A percentile compares a stretch with the other conserved stretches of the same genome.
Evolutionary conservation across 2,888 invertebrate species (phyloP).

Genomic region (Marronus borbonicus): DNA sequence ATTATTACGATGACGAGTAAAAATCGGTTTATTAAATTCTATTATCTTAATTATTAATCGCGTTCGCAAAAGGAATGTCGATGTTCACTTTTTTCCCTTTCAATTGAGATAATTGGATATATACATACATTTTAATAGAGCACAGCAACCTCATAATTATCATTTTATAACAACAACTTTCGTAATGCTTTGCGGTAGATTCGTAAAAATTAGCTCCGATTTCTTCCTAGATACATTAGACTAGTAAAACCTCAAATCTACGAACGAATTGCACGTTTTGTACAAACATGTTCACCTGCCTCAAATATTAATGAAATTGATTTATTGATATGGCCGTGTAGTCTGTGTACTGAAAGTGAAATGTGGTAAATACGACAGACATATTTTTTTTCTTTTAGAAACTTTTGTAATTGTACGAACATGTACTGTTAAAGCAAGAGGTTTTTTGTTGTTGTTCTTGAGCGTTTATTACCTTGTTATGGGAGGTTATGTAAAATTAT

Average conservation of each 20-base stretch:
- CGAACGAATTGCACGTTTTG: too few relatives aligned
- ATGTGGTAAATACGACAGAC: not conserved
- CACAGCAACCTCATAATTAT: not conserved
- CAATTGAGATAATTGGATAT: constrained; percentile 21
- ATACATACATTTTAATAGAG: not conserved
- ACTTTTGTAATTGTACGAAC: not conserved
- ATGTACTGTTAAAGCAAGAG: not conserved
- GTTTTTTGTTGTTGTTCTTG: not conserved
- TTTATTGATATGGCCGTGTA: not conserved
- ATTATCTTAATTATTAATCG: constrained; percentile 27
- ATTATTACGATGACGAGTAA: constrained; percentile 11
- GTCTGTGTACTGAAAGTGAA: constrained; percentile 2
- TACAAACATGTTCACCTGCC: too few relatives aligned
- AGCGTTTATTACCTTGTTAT: not conserved
- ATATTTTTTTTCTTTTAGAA: not conserved
- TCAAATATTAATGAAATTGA: not conserved
- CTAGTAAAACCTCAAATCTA: too few relatives aligned
- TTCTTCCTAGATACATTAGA: too few relatives aligned
- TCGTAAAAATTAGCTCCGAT: not conserved
- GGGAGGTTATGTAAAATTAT: not conserved
- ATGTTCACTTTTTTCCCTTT: constrained; percentile 25
- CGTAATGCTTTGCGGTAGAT: constrained; percentile 14
- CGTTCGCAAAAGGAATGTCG: not conserved
- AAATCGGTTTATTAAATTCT: constrained; percentile 20
- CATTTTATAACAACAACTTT: constrained; percentile 14